These are phyloP conservation scores for Procambarus clarkii DNA, from an alignment of 1,140 invertebrate species.

Conservation along the genomic window DNA sequence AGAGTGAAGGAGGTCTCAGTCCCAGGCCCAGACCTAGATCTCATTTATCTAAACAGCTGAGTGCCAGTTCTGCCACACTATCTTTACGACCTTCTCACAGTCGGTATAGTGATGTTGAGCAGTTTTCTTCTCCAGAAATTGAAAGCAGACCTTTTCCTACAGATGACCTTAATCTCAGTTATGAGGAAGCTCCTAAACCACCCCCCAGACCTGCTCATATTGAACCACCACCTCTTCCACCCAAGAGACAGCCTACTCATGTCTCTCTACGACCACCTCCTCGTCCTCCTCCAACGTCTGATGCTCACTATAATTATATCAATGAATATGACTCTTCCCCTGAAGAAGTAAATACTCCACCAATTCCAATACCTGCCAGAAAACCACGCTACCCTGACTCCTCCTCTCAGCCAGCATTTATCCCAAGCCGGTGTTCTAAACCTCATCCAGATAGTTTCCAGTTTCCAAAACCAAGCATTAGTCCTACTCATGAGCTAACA, in stretches of 20 bases:
- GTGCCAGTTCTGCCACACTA: conserved; percentile 69
- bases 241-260: conserved; percentile 71
- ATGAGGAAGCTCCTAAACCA: conserved; percentile 71
- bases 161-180: conserved; percentile 61
- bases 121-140: conserved; percentile 66
- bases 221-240: conserved; percentile 71
- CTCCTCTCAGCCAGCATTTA: conserved; percentile 57
- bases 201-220: conserved; percentile 71
- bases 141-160: conserved; percentile 70
- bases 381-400: conserved; percentile 69
- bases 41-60: conserved; percentile 68
- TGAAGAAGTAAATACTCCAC: conserved; percentile 65
- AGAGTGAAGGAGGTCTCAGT: conserved; percentile 65
- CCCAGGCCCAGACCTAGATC: conserved; percentile 69
- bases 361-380: conserved; percentile 71
- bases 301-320: conserved; percentile 71
- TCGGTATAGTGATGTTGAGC: conserved; percentile 60
- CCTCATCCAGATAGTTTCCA: conserved; percentile 68
- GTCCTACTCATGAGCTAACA: conserved; percentile 69
- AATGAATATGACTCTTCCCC: conserved; percentile 72
- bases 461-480: conserved; percentile 70
- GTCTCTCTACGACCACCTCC: conserved; percentile 68
- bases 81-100: conserved; percentile 61
- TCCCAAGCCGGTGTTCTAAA: conserved; percentile 65
- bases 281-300: conserved; percentile 67